Conservation (phyloP, 2,113 vertebrate species). For the Macroglossus sobrinus region DNA sequence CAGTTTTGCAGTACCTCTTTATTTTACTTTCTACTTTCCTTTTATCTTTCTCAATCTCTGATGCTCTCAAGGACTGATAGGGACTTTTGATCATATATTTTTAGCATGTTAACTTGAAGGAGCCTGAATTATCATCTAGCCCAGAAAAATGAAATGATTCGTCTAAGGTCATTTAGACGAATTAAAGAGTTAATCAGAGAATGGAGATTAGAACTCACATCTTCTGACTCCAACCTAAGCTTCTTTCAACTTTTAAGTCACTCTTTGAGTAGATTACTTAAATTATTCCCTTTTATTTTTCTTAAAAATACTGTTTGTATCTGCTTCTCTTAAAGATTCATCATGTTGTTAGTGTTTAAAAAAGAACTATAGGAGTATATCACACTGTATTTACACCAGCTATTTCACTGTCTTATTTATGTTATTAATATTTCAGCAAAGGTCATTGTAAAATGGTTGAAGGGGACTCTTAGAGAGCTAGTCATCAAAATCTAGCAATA, state of each 20-base stretch:
- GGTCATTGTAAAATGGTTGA: conserved; percentile 2
- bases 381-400: neutral
- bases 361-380: neutral
- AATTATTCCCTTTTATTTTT: neutral
- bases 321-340: neutral
- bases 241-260: neutral
- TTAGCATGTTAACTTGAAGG: neutral
- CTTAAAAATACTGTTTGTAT: neutral
- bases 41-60: neutral
- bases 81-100: neutral
- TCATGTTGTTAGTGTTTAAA: neutral
- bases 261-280: neutral
- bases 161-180: conserved; percentile 59
- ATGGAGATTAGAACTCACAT: neutral
- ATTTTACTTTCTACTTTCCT: neutral
- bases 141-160: neutral
- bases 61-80: neutral
- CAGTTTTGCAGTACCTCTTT: neutral
- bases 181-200: neutral
- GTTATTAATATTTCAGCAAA: conserved; percentile 18
- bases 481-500: neutral
- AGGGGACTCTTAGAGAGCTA: neutral
- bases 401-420: neutral
- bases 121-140: neutral
- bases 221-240: neutral